Evolutionary conservation across 1,140 invertebrate species (phyloP), one percentile per base, ranked within the genome.

Genomic region (Steinernema feltiae): DNA sequence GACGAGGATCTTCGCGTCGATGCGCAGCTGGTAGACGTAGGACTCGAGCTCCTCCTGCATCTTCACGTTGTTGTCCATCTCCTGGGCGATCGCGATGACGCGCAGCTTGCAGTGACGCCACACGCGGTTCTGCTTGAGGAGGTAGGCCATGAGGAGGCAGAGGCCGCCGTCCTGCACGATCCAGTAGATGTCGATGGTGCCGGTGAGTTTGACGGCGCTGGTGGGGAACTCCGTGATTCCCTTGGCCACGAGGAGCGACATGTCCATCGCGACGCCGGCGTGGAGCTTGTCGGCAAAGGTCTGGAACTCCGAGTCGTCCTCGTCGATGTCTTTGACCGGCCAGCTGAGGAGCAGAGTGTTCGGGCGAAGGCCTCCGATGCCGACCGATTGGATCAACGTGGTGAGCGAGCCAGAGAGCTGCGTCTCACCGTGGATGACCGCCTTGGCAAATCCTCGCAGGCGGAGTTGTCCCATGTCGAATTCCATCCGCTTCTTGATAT

Each of bases 321-420:
- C 76, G 92, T 72, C 93, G 89, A 95, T 95, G 21, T 95, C 98
- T 18, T 92, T 92, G 83, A 95, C 94, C 0, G 96, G 97, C 96
- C 97, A 99, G 1, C 95, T 95, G 41, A 99, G 89, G 81, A 99
- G 94, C n/a, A 99, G 94, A 0, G 97, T 98, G 87, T 99, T 99
- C 24, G 95, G 97, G 87, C 96, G 96, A 89, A 99, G 91, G 15
- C 96, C 97, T 75, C 97, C 97, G 0, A 99, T 88, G 32, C 97
- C 97, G 69, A 93, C 92, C n/a, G 93, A 95, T 90, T 99, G 97
- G 69, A 98, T 85, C 1, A 85, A 73, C 1, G 84, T 83, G 18
- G 82, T 77, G 53, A 85, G 73, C 53, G 98, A 88, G 78, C 95
- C 96, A 80, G 95, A 92, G 30, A 91, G 90, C 1, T 94, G 90